phyloP scores from a whole-genome alignment of 1,140 invertebrate species.

The Lepidotrigona ventralis region DNA sequence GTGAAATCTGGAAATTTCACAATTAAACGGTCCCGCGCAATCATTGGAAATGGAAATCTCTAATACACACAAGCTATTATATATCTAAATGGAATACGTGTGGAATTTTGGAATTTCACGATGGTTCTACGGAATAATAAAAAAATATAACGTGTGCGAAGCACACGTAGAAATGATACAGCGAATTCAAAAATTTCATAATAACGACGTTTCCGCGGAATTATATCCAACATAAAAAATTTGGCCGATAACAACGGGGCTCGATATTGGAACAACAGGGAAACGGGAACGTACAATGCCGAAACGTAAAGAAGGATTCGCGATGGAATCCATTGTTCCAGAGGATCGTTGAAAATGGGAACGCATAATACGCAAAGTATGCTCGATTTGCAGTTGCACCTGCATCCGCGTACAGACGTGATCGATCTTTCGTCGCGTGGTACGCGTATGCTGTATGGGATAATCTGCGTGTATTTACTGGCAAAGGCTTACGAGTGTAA shows the following conservation, averaged over 20 bases:
- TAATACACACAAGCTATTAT: too few species aligned
- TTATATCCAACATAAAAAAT: too few species aligned
- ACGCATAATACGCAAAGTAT: slow-evolving; percentile 19
- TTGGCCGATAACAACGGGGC: too few species aligned
- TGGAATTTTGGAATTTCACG: too few species aligned
- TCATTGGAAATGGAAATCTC: too few species aligned
- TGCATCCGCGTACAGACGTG: slow-evolving; percentile 1
- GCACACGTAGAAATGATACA: too few species aligned
- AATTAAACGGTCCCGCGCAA: too few species aligned
- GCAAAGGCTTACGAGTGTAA: slow-evolving; percentile 77
- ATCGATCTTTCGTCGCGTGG: slow-evolving; percentile 53
- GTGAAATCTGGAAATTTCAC: too few species aligned
- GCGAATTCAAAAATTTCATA: background rate
- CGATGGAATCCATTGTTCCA: background rate
- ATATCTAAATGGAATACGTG: too few species aligned
- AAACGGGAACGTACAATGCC: background rate
- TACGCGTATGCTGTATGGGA: slow-evolving; percentile 43
- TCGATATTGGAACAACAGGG: background rate
- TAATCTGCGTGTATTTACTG: slow-evolving; percentile 56
- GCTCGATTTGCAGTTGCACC: slow-evolving; percentile 11
- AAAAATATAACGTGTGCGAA: too few species aligned
- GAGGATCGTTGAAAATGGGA: background rate
- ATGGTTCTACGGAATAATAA: too few species aligned
- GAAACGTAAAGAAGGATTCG: background rate
- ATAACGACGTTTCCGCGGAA: background rate